Evolutionary conservation across 2,888 invertebrate species (phyloP), one percentile per base, ranked within the genome.

Genomic region (Epinotia nisella): DNA sequence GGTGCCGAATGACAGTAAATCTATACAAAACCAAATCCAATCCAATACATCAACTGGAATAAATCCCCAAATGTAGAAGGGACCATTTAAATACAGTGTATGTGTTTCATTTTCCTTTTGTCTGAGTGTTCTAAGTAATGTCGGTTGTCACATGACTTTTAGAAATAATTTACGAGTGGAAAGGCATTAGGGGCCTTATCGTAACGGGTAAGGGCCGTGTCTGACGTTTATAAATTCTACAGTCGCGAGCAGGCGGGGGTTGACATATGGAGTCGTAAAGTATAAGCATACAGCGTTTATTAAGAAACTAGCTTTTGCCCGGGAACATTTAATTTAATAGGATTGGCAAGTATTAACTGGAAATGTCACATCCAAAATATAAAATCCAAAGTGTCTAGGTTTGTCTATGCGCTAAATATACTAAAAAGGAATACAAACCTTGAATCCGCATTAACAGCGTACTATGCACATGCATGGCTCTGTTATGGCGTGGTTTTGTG

Each of bases 161-260:
- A 51, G 51, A 65, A 59, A 65, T 71, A 65, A 71, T 71, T 60
- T 51, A 59, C 24, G 58, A 39, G 19, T 29, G n/a, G 39, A 19
- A 17, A 7, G n/a, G 39, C 66, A 41, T 55, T 60, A 45, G 29
- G 17, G 11, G 7, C 35, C 35, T 53, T 58, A 65, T 39, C 62
- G 35, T 5, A 21, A 19, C n/a, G 19, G 49, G 51, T 58, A 9
- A 55, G 60, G 53, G 66, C 65, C 53, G 64, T 15, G 45, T 66
- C 41, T 71, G 71, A 66, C 65, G 59, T 41, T 41, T 58, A 65
- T 51, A 51, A 65, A 71, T 71, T 65, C 51, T 64, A 51, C 53
- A 24, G 59, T 68, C 59, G 59, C 15, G 49, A 55, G 29, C 62
- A 62, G 49, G 5, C 17, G 29, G n/a, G 62, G n/a, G 4, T 11